Conservation (phyloP, 1,140 invertebrate species). For the Cepaea nemoralis region DNA sequence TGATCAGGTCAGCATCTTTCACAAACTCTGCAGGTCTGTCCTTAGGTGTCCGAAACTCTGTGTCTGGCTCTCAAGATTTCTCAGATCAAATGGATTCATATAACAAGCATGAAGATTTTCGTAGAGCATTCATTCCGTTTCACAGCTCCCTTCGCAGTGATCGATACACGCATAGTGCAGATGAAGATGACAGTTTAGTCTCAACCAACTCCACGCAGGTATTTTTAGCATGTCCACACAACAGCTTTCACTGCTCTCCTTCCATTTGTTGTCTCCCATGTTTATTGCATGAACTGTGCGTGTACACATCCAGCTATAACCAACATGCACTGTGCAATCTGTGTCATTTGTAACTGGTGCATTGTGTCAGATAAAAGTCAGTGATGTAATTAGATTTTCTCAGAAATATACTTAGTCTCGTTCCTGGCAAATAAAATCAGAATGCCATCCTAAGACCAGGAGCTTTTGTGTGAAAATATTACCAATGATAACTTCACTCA, state of each 20-base stretch:
- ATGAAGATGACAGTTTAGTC: constrained; percentile 59
- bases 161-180: constrained; percentile 54
- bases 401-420: too few species aligned
- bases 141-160: constrained; percentile 42
- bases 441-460: too few species aligned
- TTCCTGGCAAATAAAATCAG: too few species aligned
- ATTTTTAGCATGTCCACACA: constrained; percentile 30
- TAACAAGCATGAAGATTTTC: constrained; percentile 48
- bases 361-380: too few species aligned
- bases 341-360: too few species aligned
- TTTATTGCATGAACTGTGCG: neutral
- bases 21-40: constrained; percentile 56
- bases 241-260: neutral
- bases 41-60: constrained; percentile 47
- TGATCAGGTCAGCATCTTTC: constrained; percentile 64
- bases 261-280: neutral
- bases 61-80: constrained; percentile 59
- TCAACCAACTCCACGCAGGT: constrained; percentile 58
- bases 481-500: too few species aligned
- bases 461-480: too few species aligned
- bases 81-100: constrained; percentile 51
- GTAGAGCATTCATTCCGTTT: constrained; percentile 50
- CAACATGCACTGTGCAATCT: too few species aligned
- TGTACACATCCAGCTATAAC: neutral
- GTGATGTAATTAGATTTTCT: too few species aligned